Evolutionary conservation across 1,140 invertebrate genomes (phyloP).

Genomic region (Macrotrachela quadricornifera): DNA sequence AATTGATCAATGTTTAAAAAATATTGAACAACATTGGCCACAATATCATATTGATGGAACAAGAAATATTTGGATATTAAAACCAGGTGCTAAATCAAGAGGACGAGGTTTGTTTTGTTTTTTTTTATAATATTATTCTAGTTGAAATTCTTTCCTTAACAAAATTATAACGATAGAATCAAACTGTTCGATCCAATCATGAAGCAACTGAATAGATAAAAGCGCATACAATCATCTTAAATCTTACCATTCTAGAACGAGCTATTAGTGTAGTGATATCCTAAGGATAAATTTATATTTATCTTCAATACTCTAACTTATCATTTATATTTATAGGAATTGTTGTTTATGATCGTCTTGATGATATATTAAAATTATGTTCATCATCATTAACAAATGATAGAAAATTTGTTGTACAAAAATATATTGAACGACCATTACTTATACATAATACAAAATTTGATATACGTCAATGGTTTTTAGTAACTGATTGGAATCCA

Average conservation of each 20-base stretch:
- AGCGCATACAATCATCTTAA: no score
- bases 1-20: slow-evolving; percentile 33
- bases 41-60: slow-evolving; percentile 54
- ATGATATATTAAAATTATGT: slow-evolving; percentile 45
- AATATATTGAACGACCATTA: slow-evolving; percentile 57
- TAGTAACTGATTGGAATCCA: slow-evolving; percentile 66
- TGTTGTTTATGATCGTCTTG: slow-evolving; percentile 57
- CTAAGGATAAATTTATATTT: not conserved
- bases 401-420: slow-evolving; percentile 68
- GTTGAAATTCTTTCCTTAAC: no score
- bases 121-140: no score
- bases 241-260: no score
- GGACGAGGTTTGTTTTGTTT: slow-evolving; percentile 38
- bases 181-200: no score
- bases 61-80: slow-evolving; percentile 77
- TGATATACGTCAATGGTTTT: slow-evolving; percentile 54
- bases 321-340: slow-evolving; percentile 40
- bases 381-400: slow-evolving; percentile 30
- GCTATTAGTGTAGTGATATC: no score
- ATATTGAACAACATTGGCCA: slow-evolving; percentile 45
- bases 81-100: slow-evolving; percentile 73
- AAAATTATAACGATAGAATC: no score
- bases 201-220: no score
- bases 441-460: slow-evolving; percentile 74
- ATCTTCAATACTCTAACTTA: not conserved